These are phyloP conservation scores for Cancer borealis DNA, from an alignment of 2,888 invertebrate genomes.

Conservation along the genomic window DNA sequence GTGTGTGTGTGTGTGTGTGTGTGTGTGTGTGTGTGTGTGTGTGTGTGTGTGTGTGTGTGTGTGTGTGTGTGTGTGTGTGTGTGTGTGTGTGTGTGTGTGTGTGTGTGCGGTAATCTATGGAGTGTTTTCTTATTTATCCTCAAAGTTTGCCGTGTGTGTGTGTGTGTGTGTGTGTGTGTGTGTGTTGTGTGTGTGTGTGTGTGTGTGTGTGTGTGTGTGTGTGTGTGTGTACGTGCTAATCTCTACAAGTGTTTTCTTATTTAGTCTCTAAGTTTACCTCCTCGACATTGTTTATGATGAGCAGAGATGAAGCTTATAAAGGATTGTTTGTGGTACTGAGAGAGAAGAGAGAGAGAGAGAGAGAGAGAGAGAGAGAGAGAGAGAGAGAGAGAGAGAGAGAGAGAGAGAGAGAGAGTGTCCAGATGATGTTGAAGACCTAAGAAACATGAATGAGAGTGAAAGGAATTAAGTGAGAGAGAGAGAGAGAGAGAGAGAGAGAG, in stretches of 20 bases:
- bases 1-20: neutral
- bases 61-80: neutral
- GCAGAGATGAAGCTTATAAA: neutral
- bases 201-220: conserved; percentile 20
- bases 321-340: too few species aligned
- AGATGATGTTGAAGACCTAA: neutral
- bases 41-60: neutral
- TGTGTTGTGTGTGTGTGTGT: conserved; percentile 17
- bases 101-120: too few species aligned
- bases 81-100: neutral
- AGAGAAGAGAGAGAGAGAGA: too few species aligned
- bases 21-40: neutral
- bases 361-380: neutral
- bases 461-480: neutral
- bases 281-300: neutral
- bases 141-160: too few species aligned
- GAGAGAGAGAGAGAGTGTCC: neutral
- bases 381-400: neutral
- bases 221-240: neutral
- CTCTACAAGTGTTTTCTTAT: neutral
- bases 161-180: neutral
- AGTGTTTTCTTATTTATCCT: too few species aligned
- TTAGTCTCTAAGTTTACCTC: neutral
- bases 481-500: conserved; percentile 45
- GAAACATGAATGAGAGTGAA: neutral